Conservation (phyloP, 35 echinoderm and acorn worm species). For the Stichopus chloronotus region DNA sequence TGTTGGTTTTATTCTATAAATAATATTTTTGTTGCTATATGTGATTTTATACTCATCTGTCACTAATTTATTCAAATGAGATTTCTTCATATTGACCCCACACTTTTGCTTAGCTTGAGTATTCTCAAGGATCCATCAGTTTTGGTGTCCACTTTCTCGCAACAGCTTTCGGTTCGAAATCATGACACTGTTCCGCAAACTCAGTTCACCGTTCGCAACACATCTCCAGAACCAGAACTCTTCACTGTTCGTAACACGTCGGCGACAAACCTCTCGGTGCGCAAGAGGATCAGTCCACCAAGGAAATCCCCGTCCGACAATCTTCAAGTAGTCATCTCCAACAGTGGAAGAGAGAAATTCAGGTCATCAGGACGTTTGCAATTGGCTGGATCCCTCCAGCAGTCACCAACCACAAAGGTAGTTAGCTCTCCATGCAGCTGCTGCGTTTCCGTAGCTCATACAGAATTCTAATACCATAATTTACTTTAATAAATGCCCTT, state of each 20-base stretch:
- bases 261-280: constrained; percentile 13
- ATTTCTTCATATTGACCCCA: no score
- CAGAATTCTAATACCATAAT: no score
- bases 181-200: background rate
- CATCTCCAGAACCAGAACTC: background rate
- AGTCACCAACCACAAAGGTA: constrained; percentile 25
- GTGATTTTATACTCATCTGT: no score
- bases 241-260: constrained; percentile 37
- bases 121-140: no score
- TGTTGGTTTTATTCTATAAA: no score
- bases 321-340: constrained; percentile 11
- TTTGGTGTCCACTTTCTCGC: no score
- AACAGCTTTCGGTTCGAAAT: constrained; percentile 23
- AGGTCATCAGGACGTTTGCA: constrained; percentile 9
- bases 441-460: background rate
- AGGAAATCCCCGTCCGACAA: background rate
- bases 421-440: background rate
- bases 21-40: no score
- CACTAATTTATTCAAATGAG: no score
- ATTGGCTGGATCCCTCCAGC: background rate
- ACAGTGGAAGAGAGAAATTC: constrained; percentile 29
- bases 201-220: constrained; percentile 22
- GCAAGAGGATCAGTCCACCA: constrained; percentile 18
- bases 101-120: no score
- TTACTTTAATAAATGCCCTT: no score